Base-by-base conservation (phyloP, 2,888 invertebrate species). In the Lamellibrachia satsuma region DNA sequence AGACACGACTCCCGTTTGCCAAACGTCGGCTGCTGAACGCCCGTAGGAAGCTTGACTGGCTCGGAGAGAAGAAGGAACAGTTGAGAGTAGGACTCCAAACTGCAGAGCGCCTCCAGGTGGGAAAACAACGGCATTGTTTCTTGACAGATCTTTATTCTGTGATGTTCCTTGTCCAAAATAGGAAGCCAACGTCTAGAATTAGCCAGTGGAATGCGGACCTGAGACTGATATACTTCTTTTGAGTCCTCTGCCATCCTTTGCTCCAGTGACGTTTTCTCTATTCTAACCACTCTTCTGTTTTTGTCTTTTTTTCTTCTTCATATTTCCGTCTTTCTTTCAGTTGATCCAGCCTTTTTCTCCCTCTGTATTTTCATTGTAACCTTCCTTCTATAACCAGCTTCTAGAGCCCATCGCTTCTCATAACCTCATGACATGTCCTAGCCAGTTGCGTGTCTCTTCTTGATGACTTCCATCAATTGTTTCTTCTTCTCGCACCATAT, bases 31-130 rank as follows among this genome's bases (percentile, higher is more conserved):
- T 95, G 75, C 93, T 93, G 3, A 94, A 93, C 11, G 94, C 94
- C 7, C 93, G 95, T 52, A 93, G 94, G 90, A 95, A 95, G 92
- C 93, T 95, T 39, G 94, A 94, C 22, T 95, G 95, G 95, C 92
- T 94, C 15, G 91, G 94, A 92, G 94, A 94, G 92, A 95, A 95
- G 92, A 95, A 94, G 91, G 93, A 93, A 91, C 94, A 94, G 8
- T 93, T 95, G 27, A 94, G 94, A 11, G 94, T 52, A 60, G 91
- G 52, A 39, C 27, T 90, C 15, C 75, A 75, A 6, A 75, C 15
- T 22, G 75, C 15, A 75, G 75, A 75, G 75, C 75, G 75, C 6
- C 75, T 75, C 75, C 75, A 75, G 75, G 75, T 75, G 75, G n/a
- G 75, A 75, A 75, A 75, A 22, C n/a, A 75, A 75, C 75, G 75